Evolutionary conservation across 2,888 invertebrate genomes (phyloP).

Genomic region (Idaea dimidiata): DNA sequence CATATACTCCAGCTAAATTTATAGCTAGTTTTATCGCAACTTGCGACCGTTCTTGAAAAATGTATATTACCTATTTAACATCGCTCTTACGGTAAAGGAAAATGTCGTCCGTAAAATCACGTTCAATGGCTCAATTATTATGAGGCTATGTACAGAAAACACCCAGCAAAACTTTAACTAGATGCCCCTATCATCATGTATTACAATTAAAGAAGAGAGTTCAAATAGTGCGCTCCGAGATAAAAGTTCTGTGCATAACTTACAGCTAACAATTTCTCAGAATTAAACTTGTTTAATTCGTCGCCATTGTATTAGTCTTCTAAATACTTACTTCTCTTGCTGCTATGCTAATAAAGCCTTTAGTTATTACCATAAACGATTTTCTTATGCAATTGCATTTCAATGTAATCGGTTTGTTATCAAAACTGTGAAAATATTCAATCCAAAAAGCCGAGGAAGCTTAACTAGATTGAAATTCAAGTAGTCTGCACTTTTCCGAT

Average conservation of each 20-base stretch:
- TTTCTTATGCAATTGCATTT: not conserved
- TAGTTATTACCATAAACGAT: not conserved
- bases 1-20: too few species aligned
- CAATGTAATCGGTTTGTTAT: not conserved
- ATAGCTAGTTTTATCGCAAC: too few species aligned
- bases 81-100: too few species aligned
- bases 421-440: not conserved
- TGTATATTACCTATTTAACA: too few species aligned
- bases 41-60: too few species aligned
- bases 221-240: not conserved
- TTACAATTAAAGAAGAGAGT: not conserved
- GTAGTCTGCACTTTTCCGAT: constrained; percentile 38
- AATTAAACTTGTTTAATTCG: not conserved
- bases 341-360: not conserved
- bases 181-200: not conserved
- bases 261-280: not conserved
- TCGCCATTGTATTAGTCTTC: not conserved
- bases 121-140: too few species aligned
- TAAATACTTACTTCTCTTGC: not conserved
- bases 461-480: constrained; percentile 47
- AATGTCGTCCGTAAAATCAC: too few species aligned
- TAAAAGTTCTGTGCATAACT: not conserved
- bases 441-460: constrained; percentile 6
- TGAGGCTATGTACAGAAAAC: too few species aligned
- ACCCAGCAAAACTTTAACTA: not conserved